Conservation (phyloP, 1,140 invertebrate species). For the Caenorhabditis inopinata region DNA sequence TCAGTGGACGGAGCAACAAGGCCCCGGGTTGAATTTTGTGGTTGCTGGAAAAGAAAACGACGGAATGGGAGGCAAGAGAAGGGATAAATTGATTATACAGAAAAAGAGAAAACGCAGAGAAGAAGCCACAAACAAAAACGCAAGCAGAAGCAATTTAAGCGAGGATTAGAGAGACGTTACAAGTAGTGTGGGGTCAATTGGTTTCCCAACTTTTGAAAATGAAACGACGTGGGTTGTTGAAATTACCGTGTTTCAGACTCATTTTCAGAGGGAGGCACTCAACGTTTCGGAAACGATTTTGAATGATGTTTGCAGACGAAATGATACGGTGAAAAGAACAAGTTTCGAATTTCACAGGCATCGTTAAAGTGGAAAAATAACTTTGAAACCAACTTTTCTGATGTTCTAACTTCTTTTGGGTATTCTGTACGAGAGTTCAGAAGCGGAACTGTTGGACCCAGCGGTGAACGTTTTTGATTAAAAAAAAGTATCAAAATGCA, state of each 20-base stretch:
- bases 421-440: neutral
- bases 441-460: neutral
- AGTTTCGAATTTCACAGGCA: slow-evolving; percentile 12
- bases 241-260: too few relatives aligned
- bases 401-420: too few relatives aligned
- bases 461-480: slow-evolving; percentile 6
- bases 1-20: neutral
- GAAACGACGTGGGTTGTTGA: too few relatives aligned
- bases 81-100: neutral
- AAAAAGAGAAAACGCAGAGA: neutral
- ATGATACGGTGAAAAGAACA: neutral
- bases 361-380: neutral
- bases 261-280: too few relatives aligned
- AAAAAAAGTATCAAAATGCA: neutral
- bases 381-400: neutral
- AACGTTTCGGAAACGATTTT: too few relatives aligned
- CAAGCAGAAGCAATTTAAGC: neutral
- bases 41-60: neutral
- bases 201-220: too few relatives aligned
- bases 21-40: neutral
- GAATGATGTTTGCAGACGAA: too few relatives aligned
- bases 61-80: neutral
- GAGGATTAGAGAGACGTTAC: neutral
- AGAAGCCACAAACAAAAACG: neutral
- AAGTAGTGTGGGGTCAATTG: neutral